Base-by-base conservation (phyloP, 2,888 invertebrate species). In the Colletes collaris region DNA sequence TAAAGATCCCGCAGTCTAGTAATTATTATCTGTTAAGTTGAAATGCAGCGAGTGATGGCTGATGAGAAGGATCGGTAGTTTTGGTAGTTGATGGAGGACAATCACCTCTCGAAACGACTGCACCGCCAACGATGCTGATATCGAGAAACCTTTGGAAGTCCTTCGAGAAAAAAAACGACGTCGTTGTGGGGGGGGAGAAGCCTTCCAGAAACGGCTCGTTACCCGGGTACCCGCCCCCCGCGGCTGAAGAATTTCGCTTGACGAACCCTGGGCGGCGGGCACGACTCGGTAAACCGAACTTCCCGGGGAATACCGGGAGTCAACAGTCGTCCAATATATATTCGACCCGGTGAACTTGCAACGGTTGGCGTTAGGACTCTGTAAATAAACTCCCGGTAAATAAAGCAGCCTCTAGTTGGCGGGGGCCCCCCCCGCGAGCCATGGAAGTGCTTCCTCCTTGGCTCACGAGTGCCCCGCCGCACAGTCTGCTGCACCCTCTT, bases 381-480 rank as follows among this genome's bases (percentile, higher is more conserved):
- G 79, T 77, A 84, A 86, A 86, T 84, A 86, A 86, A 86, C 77
- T 80, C 71, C 27, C n/a, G 59, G 81, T 76, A 80, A 81, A 81
- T 81, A 81, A 81, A 80, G 75, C 80, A 73, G 56, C 55, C 68
- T 56, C 72, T 79, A 70, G 80, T 79, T 75, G 76, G 59, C 59
- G 44, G 62, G 16, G 16, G 16, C 16, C 74, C 70, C 16, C 74
- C 70, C 46, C 68, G 52, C 72, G 65, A 72, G 68, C 63, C 53
- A 44, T 19, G 62, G 66, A 74, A 74, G 81, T 77, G 67, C 66
- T 7, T 65, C 58, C 68, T 69, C 53, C 69, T 63, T 68, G 64
- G 66, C 40, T 40, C 65, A 72, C 80, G 76, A 80, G 75, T 76
- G 62, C 58, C 67, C 67, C 70, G 49, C 44, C 63, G 76, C 37